These are phyloP conservation scores for Boloria euphrosyne DNA, from an alignment of 2,888 invertebrate species.

Conservation along the genomic window DNA sequence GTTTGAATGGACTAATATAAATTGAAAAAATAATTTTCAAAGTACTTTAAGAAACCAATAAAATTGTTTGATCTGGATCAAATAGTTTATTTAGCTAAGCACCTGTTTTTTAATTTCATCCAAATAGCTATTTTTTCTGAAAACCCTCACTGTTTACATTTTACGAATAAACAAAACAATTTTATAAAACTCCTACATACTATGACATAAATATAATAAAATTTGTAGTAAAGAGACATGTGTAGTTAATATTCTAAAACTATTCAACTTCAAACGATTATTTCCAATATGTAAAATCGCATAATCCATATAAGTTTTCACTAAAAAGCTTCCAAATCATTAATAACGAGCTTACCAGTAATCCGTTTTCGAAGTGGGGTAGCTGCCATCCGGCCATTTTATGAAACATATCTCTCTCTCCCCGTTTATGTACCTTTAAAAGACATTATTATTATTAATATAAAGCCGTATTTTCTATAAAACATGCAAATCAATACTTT, in stretches of 20 bases:
- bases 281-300: not conserved
- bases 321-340: not conserved
- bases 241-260: too few species aligned
- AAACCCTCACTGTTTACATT: too few species aligned
- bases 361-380: constrained; percentile 82
- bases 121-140: too few species aligned
- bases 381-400: constrained; percentile 84
- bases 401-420: constrained; percentile 83
- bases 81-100: too few species aligned
- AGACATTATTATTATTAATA: constrained; percentile 24
- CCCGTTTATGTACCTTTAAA: constrained; percentile 69
- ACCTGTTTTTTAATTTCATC: too few species aligned
- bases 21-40: not conserved
- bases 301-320: not conserved
- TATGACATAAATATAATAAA: too few species aligned
- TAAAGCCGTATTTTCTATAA: constrained; percentile 7
- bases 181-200: too few species aligned
- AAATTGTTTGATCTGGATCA: too few species aligned
- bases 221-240: too few species aligned
- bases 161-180: too few species aligned
- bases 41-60: too few species aligned
- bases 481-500: not conserved
- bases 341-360: constrained; percentile 76
- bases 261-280: not conserved
- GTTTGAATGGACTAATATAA: not conserved